These are phyloP conservation scores for Eleutherodactylus coqui DNA, from an alignment of 2,797 vertebrate species.

Conservation along the genomic window DNA sequence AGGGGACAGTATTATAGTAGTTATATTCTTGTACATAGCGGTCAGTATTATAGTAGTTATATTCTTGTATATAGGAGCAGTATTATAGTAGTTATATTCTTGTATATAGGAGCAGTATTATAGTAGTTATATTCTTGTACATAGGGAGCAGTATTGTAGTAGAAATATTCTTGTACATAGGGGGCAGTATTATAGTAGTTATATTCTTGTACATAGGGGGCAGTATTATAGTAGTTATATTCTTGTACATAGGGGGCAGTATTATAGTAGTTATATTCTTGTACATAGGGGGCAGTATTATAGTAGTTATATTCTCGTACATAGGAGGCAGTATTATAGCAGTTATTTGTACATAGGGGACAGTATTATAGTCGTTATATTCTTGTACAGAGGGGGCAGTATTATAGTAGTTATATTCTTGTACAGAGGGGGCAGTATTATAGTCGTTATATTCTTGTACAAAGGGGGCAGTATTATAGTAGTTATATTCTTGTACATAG, in stretches of 20 bases:
- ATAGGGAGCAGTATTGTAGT: background rate
- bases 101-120: background rate
- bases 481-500: slow-evolving; percentile 1
- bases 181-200: background rate
- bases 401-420: no score
- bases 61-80: background rate
- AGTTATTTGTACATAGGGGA: no score
- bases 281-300: background rate
- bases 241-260: background rate
- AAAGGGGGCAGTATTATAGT: background rate
- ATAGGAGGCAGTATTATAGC: no score
- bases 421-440: background rate
- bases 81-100: background rate
- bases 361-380: no score
- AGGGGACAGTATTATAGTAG: no score
- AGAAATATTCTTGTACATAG: background rate
- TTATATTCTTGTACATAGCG: no score
- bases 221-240: slow-evolving; percentile 8
- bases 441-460: background rate
- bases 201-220: background rate
- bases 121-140: slow-evolving; percentile 6
- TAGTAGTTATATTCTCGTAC: no score
- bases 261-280: slow-evolving; percentile 1
- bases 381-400: no score
- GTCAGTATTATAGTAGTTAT: no score